Base-by-base conservation (phyloP, 2,113 vertebrate species). In the Poicephalus gulielmi region DNA sequence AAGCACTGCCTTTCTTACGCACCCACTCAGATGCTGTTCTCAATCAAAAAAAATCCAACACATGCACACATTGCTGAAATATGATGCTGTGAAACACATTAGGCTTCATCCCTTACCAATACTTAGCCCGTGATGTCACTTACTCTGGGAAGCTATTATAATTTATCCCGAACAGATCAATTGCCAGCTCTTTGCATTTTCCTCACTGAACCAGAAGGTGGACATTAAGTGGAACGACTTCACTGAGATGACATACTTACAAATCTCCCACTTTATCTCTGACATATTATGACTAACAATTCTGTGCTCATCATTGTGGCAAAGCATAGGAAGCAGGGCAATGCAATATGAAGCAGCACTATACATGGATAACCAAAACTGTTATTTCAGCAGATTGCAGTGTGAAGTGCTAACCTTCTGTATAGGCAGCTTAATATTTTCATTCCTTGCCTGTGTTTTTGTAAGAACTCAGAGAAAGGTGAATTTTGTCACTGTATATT, bases 31-130 rank as follows among this genome's bases (percentile, higher is more conserved):
- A 64, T 46, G 43, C 47, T 43, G 17, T 67, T 76, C 57, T 68
- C 62, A 57, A 28, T 71, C 60, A 92, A 69, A 39, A 23, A 28
- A 90, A 74, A 80, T 52, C 27, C n/a, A 83, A 4, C 7, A 55
- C 19, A 33, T 4, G 19, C 22, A 68, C 28, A 39, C 0, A 0
- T 10, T 66, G 24, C 31, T 70, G 79, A 35, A 79, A 50, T 4
- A 28, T 2, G 3, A 75, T n/a, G 30, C 50, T 30, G 28, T 63
- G 63, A 47, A 94, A 22, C 11, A 44, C 2, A 0, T 4, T 30
- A 49, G 50, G 23, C 10, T 70, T 16, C 16, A 20, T 37, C 47
- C 13, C 53, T 67, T 60, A 69, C 33, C 62, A 47, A 33, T 1
- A 14, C 57, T 33, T 24, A 20, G 9, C 8, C 59, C 3, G 2